Evolutionary conservation across 64 coral and sea anemone species (phyloP).

Genomic region (Acropora tenuis): DNA sequence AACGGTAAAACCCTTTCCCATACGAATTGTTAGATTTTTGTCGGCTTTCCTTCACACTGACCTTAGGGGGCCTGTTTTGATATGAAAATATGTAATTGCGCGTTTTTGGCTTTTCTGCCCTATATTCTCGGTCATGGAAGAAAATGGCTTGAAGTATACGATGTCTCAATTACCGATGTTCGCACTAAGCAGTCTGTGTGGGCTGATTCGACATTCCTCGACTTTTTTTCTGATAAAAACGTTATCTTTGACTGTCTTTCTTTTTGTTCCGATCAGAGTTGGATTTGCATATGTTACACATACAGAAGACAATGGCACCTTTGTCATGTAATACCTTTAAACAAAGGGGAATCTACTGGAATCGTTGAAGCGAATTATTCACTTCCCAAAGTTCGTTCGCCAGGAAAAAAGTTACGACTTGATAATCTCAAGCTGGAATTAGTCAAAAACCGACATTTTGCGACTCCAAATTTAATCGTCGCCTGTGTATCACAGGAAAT

Average conservation of each 20-base stretch:
- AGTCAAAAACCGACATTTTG: background rate
- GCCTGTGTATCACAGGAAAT: background rate
- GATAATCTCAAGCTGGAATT: background rate
- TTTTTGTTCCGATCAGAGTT: background rate
- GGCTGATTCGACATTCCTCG: too few species aligned
- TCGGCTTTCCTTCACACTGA: too few species aligned
- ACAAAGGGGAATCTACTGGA: background rate
- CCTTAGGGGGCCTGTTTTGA: too few species aligned
- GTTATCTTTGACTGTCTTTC: too few species aligned
- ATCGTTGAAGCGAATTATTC: background rate
- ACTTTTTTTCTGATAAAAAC: too few species aligned
- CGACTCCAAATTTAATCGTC: background rate
- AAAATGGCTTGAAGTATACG: too few species aligned
- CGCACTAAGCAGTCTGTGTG: too few species aligned
- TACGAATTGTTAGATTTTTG: too few species aligned
- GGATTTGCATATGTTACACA: background rate
- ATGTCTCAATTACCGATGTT: too few species aligned
- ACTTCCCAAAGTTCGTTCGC: background rate
- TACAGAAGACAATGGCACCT: background rate
- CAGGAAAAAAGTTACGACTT: background rate
- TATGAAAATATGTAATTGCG: background rate
- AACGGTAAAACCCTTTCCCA: too few species aligned
- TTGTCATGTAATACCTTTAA: background rate
- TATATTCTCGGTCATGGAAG: too few species aligned
- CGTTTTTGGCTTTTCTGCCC: too few species aligned